Percentiles rank a stretch among this genome's conserved stretches.
These are phyloP conservation scores for Chloroceryle amazona DNA, from an alignment of 2,797 vertebrate species.

Conservation along the genomic window DNA sequence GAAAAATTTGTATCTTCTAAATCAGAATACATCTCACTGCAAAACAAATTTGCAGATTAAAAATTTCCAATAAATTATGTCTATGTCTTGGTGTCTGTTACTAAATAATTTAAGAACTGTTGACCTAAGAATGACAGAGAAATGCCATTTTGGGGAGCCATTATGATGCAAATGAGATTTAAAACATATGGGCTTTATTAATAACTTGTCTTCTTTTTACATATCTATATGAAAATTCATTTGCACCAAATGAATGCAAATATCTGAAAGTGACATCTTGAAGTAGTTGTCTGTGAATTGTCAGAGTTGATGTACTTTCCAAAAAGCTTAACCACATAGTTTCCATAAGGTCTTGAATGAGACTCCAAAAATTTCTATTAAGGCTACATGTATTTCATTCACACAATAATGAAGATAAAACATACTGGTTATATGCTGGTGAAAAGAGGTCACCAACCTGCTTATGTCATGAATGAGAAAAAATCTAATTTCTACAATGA, in stretches of 20 bases:
- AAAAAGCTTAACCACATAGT: background rate
- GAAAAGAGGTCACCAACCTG: background rate
- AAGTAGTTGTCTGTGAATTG: background rate
- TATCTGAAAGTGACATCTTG: background rate
- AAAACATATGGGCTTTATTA: background rate
- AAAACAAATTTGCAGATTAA: background rate
- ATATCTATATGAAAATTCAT: background rate
- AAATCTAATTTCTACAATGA: background rate
- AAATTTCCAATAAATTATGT: background rate
- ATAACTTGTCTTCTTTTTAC: background rate
- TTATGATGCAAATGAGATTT: background rate
- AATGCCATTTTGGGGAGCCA: background rate
- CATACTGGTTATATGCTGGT: background rate
- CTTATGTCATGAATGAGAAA: background rate
- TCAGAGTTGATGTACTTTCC: background rate
- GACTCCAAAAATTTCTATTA: background rate
- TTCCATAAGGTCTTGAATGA: background rate
- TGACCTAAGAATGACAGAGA: background rate
- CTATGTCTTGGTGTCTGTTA: background rate
- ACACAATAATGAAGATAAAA: background rate
- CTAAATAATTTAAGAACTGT: background rate
- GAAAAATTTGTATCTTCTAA: background rate
- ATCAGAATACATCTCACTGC: background rate
- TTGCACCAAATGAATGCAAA: background rate
- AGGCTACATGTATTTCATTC: background rate